Evolutionary conservation across 2,113 vertebrate species (phyloP), one percentile per base, ranked within the genome.

Genomic region (Engystomops pustulosus): DNA sequence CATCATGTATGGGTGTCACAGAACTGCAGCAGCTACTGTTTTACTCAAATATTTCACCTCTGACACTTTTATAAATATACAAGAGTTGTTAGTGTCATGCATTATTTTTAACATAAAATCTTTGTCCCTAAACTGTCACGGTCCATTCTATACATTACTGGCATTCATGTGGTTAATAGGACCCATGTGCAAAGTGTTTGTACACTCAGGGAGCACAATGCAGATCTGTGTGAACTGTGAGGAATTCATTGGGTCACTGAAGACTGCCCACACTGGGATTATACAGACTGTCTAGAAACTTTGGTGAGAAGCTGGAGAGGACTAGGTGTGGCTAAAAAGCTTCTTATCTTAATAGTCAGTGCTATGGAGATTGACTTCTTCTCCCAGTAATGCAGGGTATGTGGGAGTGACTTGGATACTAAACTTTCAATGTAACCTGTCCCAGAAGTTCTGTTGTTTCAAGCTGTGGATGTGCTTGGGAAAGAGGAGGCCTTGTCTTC

Each of bases 181-280:
- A 62, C 25, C 58, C 58, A 62, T 62, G 25, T 62, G 58, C 23
- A 30, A 30, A 62, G 58, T 30, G 58, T 62, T 62, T 69, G 67
- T 36, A 49, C 2, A 30, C 25, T 1, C 12, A 18, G 17, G 11
- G 6, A 51, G 45, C 17, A 75, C 71, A 75, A 75, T 75, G 30
- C 30, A 34, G 27, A 75, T 32, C 30, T 75, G 41, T 51, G 45
- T 51, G 71, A 30, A 32, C 71, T 51, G 45, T 7, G 15, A 18
- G 45, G 45, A 75, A 75, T 75, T 4, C 45, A 47, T 49, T 47
- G 8, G 70, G 15, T 23, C 70, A 72, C 36, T 47, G 41, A 27
- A 72, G 38, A 72, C 55, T 8, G 71, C 45, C 71, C 51, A 74
- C 71, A 49, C 12, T 74, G 1, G 41, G 70, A 34, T 3, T 69